Conservation (phyloP, 2,888 invertebrate species). For the Cynaeus angustus region DNA sequence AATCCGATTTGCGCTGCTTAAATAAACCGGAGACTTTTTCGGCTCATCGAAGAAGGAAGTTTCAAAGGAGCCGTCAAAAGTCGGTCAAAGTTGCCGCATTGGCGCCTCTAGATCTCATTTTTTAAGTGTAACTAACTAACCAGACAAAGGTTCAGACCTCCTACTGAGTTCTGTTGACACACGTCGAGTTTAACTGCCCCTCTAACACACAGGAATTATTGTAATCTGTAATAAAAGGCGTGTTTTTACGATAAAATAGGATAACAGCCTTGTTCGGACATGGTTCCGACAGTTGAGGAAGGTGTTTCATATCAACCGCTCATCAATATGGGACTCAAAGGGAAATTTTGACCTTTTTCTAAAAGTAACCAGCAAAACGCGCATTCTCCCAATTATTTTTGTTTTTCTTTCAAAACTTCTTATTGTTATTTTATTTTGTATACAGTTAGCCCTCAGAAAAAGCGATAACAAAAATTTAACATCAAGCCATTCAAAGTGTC, state of each 20-base stretch:
- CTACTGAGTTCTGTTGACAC: slow-evolving; percentile 46
- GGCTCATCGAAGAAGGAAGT: slow-evolving; percentile 3
- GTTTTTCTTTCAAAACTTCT: too few relatives aligned
- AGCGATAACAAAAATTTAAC: too few relatives aligned
- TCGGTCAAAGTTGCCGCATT: slow-evolving; percentile 51
- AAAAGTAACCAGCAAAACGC: too few relatives aligned
- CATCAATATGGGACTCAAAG: too few relatives aligned
- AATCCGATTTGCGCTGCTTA: slow-evolving; percentile 16
- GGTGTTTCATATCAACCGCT: neutral
- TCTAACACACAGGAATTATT: slow-evolving; percentile 37
- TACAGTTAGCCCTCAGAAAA: too few relatives aligned
- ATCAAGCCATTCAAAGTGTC: too few relatives aligned
- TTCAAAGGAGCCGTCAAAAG: slow-evolving; percentile 44
- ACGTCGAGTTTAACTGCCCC: slow-evolving; percentile 24
- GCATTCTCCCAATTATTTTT: too few relatives aligned
- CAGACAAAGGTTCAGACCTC: slow-evolving; percentile 47
- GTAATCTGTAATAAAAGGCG: slow-evolving; percentile 39
- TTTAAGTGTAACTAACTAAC: slow-evolving; percentile 46
- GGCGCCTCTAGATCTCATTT: slow-evolving; percentile 49
- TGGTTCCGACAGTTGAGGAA: slow-evolving; percentile 11
- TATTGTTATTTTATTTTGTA: too few relatives aligned
- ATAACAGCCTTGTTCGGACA: slow-evolving; percentile 20
- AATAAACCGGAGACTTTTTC: slow-evolving; percentile 15
- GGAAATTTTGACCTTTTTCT: too few relatives aligned
- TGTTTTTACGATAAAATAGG: slow-evolving; percentile 35